phyloP scores from a whole-genome alignment of 2,113 vertebrate species.

The Planiliza haematocheilus region DNA sequence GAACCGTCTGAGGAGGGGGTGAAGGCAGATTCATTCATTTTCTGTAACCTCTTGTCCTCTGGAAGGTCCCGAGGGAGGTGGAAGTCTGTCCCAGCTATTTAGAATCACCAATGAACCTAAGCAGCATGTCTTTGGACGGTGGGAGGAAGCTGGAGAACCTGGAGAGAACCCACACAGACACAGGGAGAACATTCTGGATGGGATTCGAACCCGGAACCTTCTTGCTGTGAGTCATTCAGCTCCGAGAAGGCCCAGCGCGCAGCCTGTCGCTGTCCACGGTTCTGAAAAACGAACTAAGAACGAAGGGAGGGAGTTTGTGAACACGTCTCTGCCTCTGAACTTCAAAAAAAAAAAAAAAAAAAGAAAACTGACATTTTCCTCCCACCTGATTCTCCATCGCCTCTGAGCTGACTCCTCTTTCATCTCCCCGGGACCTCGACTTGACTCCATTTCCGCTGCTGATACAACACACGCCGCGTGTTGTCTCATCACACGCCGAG shows the following conservation, averaged over 20 bases:
- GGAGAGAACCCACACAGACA: no score
- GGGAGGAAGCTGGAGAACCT: no score
- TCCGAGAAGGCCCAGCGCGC: not conserved
- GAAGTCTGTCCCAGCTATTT: no score
- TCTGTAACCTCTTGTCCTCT: no score
- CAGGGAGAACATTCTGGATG: no score
- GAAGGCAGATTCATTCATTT: no score
- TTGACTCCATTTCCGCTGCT: slow-evolving; percentile 8
- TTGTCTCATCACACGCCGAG: slow-evolving; percentile 25
- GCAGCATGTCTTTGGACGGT: no score
- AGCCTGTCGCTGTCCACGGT: slow-evolving; percentile 46
- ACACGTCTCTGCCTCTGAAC: not conserved
- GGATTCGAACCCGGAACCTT: no score
- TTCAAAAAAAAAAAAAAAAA: no score
- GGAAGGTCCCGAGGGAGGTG: no score
- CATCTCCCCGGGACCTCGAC: not conserved
- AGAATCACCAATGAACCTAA: no score
- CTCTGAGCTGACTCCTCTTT: not conserved
- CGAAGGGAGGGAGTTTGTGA: not conserved
- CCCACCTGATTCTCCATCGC: slow-evolving; percentile 16
- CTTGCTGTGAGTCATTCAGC: no score
- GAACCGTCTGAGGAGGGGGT: slow-evolving; percentile 9
- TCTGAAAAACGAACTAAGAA: slow-evolving; percentile 47
- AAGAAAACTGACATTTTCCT: not conserved
- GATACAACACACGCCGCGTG: slow-evolving; percentile 7